These are phyloP conservation scores for Nipponacmea schrenckii DNA, from an alignment of 2,888 invertebrate species.

Conservation along the genomic window DNA sequence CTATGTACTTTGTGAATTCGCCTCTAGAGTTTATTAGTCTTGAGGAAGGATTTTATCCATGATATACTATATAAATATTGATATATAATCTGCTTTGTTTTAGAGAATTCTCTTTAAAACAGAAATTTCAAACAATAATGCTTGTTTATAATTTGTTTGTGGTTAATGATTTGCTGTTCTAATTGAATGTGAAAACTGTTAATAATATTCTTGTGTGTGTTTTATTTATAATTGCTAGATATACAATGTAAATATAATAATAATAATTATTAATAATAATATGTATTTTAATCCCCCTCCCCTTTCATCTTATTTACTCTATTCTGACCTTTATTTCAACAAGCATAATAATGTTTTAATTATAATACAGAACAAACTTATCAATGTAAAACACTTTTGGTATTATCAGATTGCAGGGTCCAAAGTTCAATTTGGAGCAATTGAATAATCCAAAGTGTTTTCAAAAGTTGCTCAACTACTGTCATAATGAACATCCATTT, in stretches of 20 bases:
- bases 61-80: too few species aligned
- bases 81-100: too few species aligned
- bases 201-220: constrained; percentile 8
- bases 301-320: constrained; percentile 2
- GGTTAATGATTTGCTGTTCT: constrained; percentile 4
- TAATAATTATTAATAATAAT: background rate
- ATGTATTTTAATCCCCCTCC: constrained; percentile 4
- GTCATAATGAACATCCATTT: constrained; percentile 4
- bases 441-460: background rate
- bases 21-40: too few species aligned
- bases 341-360: too few species aligned
- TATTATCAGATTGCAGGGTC: constrained; percentile 4
- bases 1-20: too few species aligned
- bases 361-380: too few species aligned
- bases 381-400: too few species aligned
- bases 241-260: constrained; percentile 7
- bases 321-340: background rate
- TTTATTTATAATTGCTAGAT: constrained; percentile 9
- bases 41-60: too few species aligned
- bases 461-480: constrained; percentile 2
- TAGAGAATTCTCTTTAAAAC: too few species aligned
- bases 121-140: too few species aligned
- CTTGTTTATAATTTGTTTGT: background rate
- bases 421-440: constrained; percentile 2
- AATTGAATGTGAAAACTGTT: constrained; percentile 7